These are phyloP conservation scores for Danio choprae DNA, from an alignment of 2,797 vertebrate genomes.

Conservation along the genomic window DNA sequence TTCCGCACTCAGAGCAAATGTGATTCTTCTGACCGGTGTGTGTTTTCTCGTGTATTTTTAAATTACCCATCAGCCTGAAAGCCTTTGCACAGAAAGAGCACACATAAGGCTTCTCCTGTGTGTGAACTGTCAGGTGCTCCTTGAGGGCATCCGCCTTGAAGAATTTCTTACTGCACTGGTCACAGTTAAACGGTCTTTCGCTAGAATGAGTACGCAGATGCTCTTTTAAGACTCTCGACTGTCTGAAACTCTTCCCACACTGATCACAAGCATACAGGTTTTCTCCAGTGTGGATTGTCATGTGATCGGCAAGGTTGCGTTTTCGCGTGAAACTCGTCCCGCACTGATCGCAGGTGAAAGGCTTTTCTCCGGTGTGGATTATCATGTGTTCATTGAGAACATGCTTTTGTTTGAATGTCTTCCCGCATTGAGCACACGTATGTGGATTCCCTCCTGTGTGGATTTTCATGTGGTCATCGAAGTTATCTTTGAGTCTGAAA, in stretches of 20 bases:
- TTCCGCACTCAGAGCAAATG: background rate
- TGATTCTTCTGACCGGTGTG: background rate
- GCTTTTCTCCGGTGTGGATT: background rate
- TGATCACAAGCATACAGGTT: background rate
- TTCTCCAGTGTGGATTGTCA: background rate
- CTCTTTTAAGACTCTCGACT: background rate
- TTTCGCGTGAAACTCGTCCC: background rate
- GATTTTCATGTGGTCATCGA: background rate
- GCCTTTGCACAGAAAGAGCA: background rate
- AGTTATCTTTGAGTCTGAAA: background rate
- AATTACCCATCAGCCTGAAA: background rate
- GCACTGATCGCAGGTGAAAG: background rate
- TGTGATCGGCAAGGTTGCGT: background rate
- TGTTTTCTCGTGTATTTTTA: constrained; percentile 1
- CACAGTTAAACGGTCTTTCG: background rate
- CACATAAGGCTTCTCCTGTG: background rate
- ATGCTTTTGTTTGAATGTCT: background rate
- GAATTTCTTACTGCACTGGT: background rate
- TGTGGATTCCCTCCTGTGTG: background rate
- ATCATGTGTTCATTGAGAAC: background rate
- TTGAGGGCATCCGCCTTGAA: background rate
- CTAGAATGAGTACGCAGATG: background rate
- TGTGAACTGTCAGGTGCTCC: background rate
- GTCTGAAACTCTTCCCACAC: background rate
- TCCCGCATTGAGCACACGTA: background rate